Conservation (phyloP, 2,797 vertebrate species). For the Pseudocheirus occidentalis region DNA sequence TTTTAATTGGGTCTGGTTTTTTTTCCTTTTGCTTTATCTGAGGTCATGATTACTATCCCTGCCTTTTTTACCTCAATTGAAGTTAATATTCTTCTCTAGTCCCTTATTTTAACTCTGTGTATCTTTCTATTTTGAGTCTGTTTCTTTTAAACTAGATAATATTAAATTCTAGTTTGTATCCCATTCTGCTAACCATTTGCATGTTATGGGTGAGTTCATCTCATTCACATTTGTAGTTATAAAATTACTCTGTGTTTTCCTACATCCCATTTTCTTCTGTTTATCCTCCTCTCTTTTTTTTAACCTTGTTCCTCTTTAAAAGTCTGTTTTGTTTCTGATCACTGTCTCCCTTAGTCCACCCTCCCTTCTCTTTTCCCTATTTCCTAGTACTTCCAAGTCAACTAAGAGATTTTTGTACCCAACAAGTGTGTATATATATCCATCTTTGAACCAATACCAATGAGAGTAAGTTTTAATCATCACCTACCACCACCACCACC, state of each 20-base stretch:
- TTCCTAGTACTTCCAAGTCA: too few relatives aligned
- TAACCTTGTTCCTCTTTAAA: not conserved
- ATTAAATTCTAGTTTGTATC: not conserved
- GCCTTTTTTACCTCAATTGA: not conserved
- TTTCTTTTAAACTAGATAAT: not conserved
- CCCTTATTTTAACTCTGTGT: not conserved
- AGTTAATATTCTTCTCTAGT: not conserved
- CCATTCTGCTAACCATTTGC: not conserved
- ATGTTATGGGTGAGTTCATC: not conserved
- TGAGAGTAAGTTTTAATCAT: too few relatives aligned
- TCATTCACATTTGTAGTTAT: not conserved
- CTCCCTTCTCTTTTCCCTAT: too few relatives aligned
- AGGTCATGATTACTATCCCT: too few relatives aligned
- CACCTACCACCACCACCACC: too few relatives aligned
- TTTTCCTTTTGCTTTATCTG: too few relatives aligned
- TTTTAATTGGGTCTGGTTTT: too few relatives aligned
- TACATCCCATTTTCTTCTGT: not conserved
- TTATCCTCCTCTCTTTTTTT: not conserved
- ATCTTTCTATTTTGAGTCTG: not conserved
- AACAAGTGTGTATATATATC: too few relatives aligned
- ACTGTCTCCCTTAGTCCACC: too few relatives aligned
- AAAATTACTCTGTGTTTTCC: not conserved
- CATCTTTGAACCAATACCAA: too few relatives aligned
- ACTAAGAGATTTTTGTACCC: too few relatives aligned
- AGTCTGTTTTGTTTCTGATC: not conserved